A percentile compares a stretch with the other conserved stretches of the same genome.
These are phyloP conservation scores for Rutpela maculata DNA, from an alignment of 2,888 invertebrate genomes.

Conservation along the genomic window DNA sequence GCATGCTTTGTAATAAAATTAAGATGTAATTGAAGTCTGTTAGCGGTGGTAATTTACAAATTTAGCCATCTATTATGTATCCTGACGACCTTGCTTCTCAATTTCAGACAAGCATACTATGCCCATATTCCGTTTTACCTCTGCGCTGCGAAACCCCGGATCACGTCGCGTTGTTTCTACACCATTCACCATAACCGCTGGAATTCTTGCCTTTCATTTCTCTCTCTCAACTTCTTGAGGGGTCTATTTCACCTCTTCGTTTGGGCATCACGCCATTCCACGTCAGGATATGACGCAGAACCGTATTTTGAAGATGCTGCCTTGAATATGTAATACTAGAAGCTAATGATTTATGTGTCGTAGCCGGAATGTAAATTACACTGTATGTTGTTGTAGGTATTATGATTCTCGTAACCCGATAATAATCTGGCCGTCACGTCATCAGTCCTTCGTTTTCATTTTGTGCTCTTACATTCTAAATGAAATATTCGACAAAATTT, in stretches of 20 bases:
- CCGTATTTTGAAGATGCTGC: conserved; percentile 8
- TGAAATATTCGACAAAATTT: too few relatives aligned
- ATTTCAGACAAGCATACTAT: conserved; percentile 1
- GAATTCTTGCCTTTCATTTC: neutral
- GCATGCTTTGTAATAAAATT: conserved; percentile 29
- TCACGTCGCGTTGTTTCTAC: neutral
- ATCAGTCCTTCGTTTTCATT: too few relatives aligned
- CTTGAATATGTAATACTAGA: neutral
- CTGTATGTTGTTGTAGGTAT: too few relatives aligned
- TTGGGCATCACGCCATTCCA: conserved; percentile 22
- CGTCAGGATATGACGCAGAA: conserved; percentile 22
- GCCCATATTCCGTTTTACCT: neutral
- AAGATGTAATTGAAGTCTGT: conserved; percentile 25
- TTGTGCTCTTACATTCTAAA: too few relatives aligned
- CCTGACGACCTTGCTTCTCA: conserved; percentile 21
- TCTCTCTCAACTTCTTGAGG: conserved; percentile 3
- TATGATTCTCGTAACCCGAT: too few relatives aligned
- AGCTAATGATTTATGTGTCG: too few relatives aligned
- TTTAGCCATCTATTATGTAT: conserved; percentile 20
- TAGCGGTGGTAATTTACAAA: conserved; percentile 20
- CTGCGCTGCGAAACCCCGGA: neutral
- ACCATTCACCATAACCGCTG: conserved; percentile 3
- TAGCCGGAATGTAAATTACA: too few relatives aligned
- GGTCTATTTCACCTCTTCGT: conserved; percentile 1
- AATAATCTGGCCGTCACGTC: too few relatives aligned